These are phyloP conservation scores for Actenoides lindsayi DNA, from an alignment of 2,113 vertebrate genomes.

Conservation along the genomic window DNA sequence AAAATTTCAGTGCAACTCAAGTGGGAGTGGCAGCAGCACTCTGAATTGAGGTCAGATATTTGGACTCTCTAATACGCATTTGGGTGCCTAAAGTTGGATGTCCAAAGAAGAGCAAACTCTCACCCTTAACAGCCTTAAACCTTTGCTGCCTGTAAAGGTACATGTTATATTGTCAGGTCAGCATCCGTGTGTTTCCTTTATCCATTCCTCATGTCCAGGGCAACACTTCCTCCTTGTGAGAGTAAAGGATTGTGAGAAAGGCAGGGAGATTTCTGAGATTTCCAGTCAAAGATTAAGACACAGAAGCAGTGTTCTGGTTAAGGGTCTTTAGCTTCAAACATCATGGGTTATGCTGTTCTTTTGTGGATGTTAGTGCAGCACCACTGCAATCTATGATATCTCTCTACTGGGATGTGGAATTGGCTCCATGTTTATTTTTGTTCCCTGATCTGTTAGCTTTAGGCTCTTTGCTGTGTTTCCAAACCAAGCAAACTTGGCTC, in stretches of 20 bases:
- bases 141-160: background rate
- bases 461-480: background rate
- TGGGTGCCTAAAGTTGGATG: background rate
- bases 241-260: background rate
- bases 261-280: background rate
- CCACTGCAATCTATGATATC: background rate
- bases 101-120: background rate
- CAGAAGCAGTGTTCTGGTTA: background rate
- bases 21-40: background rate
- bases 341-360: background rate
- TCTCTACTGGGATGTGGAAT: background rate
- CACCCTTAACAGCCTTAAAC: background rate
- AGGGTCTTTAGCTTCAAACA: background rate
- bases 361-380: background rate
- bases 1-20: background rate
- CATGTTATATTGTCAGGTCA: background rate
- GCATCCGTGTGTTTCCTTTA: background rate
- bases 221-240: background rate
- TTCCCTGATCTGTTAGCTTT: background rate
- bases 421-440: background rate
- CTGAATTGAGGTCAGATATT: background rate
- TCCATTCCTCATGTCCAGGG: fast-evolving
- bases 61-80: background rate
- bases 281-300: background rate
- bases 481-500: background rate